These are phyloP conservation scores for Thunnus thynnus DNA, from an alignment of 2,113 vertebrate genomes.

Conservation along the genomic window DNA sequence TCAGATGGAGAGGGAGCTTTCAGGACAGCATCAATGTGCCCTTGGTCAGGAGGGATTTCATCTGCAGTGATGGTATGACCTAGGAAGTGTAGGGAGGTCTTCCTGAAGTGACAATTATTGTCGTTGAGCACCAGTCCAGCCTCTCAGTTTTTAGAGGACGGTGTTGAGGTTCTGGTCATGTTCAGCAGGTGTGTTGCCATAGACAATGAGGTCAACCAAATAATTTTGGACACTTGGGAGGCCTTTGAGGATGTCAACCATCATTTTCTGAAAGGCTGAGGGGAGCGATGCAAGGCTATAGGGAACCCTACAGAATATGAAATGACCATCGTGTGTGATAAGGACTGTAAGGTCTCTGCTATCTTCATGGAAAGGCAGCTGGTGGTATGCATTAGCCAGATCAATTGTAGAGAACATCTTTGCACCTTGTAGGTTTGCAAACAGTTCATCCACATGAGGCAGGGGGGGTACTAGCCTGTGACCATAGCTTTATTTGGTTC, in stretches of 20 bases:
- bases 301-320: too few relatives aligned
- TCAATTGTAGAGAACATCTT: slow-evolving; percentile 5
- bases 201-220: too few relatives aligned
- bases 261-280: too few relatives aligned
- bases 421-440: neutral
- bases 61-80: neutral
- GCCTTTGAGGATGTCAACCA: too few relatives aligned
- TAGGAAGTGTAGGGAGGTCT: neutral
- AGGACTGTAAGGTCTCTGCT: neutral
- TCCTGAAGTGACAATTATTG: too few relatives aligned
- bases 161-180: too few relatives aligned
- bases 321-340: too few relatives aligned
- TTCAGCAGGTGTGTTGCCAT: too few relatives aligned
- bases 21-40: neutral
- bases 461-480: neutral
- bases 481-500: slow-evolving; percentile 8
- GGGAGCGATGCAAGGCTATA: too few relatives aligned
- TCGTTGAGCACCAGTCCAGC: too few relatives aligned
- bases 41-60: neutral
- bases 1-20: neutral
- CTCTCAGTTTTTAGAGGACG: too few relatives aligned
- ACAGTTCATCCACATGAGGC: neutral
- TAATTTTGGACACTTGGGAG: too few relatives aligned
- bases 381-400: neutral
- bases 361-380: slow-evolving; percentile 14